Evolutionary conservation across 2,888 invertebrate species (phyloP), one percentile per base, ranked within the genome.

Genomic region (Callyntrura sp.): DNA sequence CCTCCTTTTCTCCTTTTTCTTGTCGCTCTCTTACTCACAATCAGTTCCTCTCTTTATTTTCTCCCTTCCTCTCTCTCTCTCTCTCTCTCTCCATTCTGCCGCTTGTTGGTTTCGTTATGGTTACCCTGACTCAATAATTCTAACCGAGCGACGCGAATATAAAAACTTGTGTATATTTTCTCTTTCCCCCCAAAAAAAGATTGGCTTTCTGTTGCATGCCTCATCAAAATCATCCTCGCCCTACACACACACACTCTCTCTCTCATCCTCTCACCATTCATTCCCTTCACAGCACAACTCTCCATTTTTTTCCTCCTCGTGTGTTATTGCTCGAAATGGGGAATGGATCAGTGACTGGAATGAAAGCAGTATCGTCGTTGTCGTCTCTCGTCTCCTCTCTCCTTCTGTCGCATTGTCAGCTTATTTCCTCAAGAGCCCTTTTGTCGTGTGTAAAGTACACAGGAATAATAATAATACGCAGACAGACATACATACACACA

Each of bases 261-360:
- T n/a, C n/a, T n/a, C n/a, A n/a, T n/a, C n/a, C n/a, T n/a, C 11
- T 11, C 12, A 5, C 28, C 65, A 65, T 65, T 81, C 43, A 65
- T 65, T 81, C 43, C 28, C 57, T 79, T 79, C 73, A 55, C 55
- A 55, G 11, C 73, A n/a, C n/a, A 23, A 25, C 55, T 78, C 45
- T 20, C 2, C n/a, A 1, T n/a, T n/a, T 55, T 78, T 78, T 25
- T 55, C 51, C 55, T 55, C 23, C 78, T 51, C 55, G 51, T 45
- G 78, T n/a, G n/a, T n/a, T n/a, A n/a, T 65, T 65, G 28, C 17
- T 17, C 20, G 57, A 57, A 20, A 57, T 57, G 28, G n/a, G n/a
- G 83, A 83, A 83, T 83, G 83, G 83, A 65, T 83, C 83, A 83
- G 55, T 84, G 84, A 70, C 45, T 84, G 73, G 73, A 73, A 73